A percentile compares a stretch with the other conserved stretches of the same genome.
These are phyloP conservation scores for Latrodectus elegans DNA, from an alignment of 2,888 invertebrate genomes.

Conservation along the genomic window DNA sequence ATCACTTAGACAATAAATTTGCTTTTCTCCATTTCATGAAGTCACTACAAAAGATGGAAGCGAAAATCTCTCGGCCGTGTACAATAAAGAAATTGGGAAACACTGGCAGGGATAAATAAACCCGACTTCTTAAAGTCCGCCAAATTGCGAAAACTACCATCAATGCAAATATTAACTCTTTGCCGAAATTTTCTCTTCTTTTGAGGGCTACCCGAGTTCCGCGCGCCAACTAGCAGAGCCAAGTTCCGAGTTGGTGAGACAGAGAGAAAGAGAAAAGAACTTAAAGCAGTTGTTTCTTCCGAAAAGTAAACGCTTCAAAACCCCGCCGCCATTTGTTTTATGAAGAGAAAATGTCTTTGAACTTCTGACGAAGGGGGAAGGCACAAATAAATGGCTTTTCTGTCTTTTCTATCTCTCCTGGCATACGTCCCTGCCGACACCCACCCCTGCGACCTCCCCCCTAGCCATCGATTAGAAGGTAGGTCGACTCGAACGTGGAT, in stretches of 20 bases:
- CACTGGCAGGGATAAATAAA: background rate
- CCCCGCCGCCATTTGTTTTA: constrained; percentile 51
- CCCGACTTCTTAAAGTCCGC: too few species aligned
- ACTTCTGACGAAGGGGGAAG: constrained; percentile 13
- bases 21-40: constrained; percentile 20
- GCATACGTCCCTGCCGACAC: constrained; percentile 5
- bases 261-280: constrained; percentile 10
- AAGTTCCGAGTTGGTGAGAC: too few species aligned
- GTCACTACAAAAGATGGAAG: background rate
- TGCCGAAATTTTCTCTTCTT: background rate
- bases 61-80: background rate
- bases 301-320: constrained; percentile 50
- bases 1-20: too few species aligned
- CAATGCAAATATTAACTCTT: constrained; percentile 42
- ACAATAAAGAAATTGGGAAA: background rate
- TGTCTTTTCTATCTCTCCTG: constrained; percentile 32
- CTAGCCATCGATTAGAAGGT: constrained; percentile 35
- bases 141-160: constrained; percentile 10
- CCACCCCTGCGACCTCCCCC: background rate
- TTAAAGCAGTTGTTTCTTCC: constrained; percentile 7
- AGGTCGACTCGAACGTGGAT: background rate
- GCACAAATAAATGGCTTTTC: constrained; percentile 46
- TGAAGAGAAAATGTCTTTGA: constrained; percentile 50
- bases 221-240: constrained; percentile 2
- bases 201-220: background rate